phyloP scores from a whole-genome alignment of 2,113 vertebrate genomes.

The Hucho hucho region DNA sequence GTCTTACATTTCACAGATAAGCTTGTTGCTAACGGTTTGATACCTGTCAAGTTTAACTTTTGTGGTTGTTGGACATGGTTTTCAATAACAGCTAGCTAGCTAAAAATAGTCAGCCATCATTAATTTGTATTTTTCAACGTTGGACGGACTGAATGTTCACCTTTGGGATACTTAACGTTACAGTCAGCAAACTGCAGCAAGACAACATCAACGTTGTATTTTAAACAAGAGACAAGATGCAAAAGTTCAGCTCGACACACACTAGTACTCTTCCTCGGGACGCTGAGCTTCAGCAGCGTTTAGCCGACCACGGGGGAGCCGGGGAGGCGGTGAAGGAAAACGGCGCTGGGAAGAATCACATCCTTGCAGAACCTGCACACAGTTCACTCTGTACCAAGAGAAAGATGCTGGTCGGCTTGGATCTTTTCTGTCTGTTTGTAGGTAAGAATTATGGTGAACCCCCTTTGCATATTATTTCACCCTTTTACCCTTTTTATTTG shows the following conservation, averaged over 20 bases:
- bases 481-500: neutral
- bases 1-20: conserved; percentile 6
- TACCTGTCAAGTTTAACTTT: conserved; percentile 51
- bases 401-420: conserved; percentile 76
- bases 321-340: conserved; percentile 69
- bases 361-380: conserved; percentile 42
- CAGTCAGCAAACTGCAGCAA: neutral
- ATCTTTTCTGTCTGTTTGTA: conserved; percentile 73
- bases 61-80: conserved; percentile 46
- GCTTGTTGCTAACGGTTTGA: neutral
- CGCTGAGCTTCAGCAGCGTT: conserved; percentile 70
- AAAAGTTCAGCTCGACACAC: conserved; percentile 66
- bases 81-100: neutral
- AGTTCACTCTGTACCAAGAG: conserved; percentile 64
- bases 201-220: conserved; percentile 2
- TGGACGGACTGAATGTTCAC: conserved; percentile 47
- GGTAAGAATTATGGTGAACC: conserved; percentile 59
- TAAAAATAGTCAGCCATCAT: neutral
- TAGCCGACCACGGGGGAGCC: conserved; percentile 60
- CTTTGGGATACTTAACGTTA: neutral
- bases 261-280: conserved; percentile 62
- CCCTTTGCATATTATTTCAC: neutral
- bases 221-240: conserved; percentile 54
- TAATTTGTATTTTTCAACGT: conserved; percentile 30
- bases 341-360: conserved; percentile 65